Evolutionary conservation across 2,113 vertebrate genomes (phyloP).

Genomic region (Chionomys nivalis): DNA sequence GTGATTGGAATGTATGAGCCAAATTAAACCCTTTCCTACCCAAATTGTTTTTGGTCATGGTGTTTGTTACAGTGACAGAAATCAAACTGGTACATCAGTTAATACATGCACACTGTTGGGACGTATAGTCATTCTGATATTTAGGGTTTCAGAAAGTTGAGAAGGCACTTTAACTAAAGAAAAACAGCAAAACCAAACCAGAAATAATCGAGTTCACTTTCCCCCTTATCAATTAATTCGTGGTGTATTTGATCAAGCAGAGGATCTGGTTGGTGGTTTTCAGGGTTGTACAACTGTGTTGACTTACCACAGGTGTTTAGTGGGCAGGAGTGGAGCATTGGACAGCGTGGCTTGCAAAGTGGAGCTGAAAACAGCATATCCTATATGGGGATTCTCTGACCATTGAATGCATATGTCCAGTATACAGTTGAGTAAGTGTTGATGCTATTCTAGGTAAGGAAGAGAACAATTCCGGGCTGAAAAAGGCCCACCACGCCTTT

Average conservation of each 20-base stretch:
- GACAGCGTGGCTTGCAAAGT: neutral
- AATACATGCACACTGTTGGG: neutral
- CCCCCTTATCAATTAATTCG: neutral
- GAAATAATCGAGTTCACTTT: neutral
- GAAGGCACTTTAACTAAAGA: constrained; percentile 15
- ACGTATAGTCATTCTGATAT: neutral
- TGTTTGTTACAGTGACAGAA: neutral
- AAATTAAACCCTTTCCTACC: neutral
- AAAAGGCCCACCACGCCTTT: neutral
- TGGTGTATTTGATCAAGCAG: neutral
- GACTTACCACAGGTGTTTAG: neutral
- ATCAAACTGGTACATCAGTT: neutral
- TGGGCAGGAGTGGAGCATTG: neutral
- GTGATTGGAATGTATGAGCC: neutral
- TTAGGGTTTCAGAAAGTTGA: neutral
- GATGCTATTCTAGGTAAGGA: neutral
- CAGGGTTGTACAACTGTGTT: neutral
- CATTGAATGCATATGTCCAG: neutral
- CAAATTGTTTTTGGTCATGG: neutral
- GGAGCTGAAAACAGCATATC: neutral
- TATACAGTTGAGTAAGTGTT: neutral
- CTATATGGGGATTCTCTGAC: neutral
- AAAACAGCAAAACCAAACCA: neutral
- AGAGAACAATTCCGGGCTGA: neutral
- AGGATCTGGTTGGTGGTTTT: neutral